These are phyloP conservation scores for Ethmia dodecea DNA, from an alignment of 2,888 invertebrate species.

Conservation along the genomic window DNA sequence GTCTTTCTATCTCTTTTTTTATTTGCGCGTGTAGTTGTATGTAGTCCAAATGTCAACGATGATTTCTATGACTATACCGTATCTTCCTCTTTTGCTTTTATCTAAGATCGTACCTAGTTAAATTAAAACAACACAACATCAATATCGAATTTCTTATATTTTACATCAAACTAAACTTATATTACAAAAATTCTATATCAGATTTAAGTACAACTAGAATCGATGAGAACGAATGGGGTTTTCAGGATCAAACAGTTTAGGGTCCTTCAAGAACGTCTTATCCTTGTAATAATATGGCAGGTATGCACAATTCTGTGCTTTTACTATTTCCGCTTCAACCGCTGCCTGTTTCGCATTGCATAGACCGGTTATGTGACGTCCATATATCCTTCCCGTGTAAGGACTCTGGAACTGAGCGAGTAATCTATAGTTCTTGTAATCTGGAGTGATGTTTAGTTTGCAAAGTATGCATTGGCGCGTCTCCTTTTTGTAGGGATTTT, in stretches of 20 bases:
- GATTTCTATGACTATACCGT: no score
- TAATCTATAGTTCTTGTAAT: conserved; percentile 94
- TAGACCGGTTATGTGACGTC: conserved; percentile 94
- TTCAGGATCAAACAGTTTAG: conserved; percentile 93
- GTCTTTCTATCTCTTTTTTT: no score
- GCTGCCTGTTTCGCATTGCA: conserved; percentile 88
- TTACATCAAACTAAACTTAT: no score
- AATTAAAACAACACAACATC: no score
- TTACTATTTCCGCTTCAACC: conserved; percentile 84
- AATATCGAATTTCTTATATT: no score
- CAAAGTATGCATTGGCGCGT: conserved; percentile 88
- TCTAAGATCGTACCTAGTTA: no score
- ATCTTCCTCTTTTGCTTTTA: no score
- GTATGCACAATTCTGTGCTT: conserved; percentile 86
- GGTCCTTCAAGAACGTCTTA: conserved; percentile 88
- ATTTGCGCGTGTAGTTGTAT: no score
- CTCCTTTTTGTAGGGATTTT: conserved; percentile 90
- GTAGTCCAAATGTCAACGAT: no score
- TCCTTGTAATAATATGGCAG: conserved; percentile 92
- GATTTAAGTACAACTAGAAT: conserved; percentile 69
- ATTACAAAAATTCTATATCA: conserved; percentile 6
- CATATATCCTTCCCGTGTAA: conserved; percentile 95
- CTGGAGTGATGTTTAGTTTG: conserved; percentile 85
- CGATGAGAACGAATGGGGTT: conserved; percentile 88
- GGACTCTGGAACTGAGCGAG: conserved; percentile 97